phyloP scores from a whole-genome alignment of 2,888 invertebrate genomes.

The Eupithecia subfuscata region DNA sequence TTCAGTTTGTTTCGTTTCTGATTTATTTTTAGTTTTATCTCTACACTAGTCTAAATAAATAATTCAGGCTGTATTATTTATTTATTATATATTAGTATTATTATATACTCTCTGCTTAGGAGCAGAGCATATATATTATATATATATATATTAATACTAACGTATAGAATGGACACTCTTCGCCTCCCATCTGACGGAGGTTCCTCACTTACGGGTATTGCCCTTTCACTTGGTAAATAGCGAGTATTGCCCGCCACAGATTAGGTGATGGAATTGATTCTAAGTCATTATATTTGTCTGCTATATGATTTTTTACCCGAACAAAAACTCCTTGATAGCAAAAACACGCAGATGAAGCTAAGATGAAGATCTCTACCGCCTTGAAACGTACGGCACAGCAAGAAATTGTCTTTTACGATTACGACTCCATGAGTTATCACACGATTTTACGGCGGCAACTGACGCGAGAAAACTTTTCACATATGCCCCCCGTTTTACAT shows the following conservation, averaged over 20 bases:
- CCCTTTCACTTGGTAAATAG: no score
- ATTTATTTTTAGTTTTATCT: neutral
- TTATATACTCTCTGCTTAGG: no score
- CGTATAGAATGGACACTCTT: no score
- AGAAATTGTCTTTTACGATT: constrained; percentile 27
- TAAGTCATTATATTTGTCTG: neutral
- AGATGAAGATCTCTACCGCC: neutral
- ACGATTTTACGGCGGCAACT: constrained; percentile 40
- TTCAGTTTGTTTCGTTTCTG: neutral
- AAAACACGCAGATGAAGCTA: neutral
- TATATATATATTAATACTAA: no score
- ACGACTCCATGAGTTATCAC: constrained; percentile 22
- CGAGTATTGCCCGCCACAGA: no score
- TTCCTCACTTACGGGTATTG: no score
- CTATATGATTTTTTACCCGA: neutral
- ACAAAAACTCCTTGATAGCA: neutral
- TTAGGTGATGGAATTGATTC: no score
- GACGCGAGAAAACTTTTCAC: constrained; percentile 41
- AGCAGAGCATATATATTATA: no score
- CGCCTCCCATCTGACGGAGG: no score
- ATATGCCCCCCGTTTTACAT: constrained; percentile 41
- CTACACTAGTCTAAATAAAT: neutral
- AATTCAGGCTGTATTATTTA: no score
- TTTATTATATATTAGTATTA: no score
- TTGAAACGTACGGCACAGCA: constrained; percentile 4